Percentiles rank a stretch among this genome's conserved stretches.
phyloP scores from a whole-genome alignment of 2,113 vertebrate genomes.

The Athene cunicularia region DNA sequence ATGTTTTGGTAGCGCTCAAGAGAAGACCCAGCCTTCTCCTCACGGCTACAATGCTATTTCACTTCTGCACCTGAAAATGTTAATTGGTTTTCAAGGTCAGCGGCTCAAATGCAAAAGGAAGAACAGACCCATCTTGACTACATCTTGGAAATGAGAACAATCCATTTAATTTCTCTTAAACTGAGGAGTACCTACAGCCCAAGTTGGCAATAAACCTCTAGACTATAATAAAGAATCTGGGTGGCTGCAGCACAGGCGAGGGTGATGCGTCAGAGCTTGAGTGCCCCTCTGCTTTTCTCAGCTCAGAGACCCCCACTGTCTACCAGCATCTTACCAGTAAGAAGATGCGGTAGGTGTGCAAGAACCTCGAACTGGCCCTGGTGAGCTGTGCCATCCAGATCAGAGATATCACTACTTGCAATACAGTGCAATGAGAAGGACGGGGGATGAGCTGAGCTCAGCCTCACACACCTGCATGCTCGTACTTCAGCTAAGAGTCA shows the following conservation, averaged over 20 bases:
- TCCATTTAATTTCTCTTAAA: not conserved
- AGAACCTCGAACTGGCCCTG: not conserved
- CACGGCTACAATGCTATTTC: not conserved
- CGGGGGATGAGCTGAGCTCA: not conserved
- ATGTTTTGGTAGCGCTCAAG: not conserved
- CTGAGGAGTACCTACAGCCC: not conserved
- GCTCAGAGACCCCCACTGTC: not conserved
- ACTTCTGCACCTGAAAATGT: not conserved
- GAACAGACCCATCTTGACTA: not conserved
- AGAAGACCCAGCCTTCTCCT: not conserved
- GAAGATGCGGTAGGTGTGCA: not conserved
- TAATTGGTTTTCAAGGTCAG: not conserved
- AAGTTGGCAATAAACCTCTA: not conserved
- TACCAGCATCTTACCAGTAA: not conserved
- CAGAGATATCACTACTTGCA: not conserved
- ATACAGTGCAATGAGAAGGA: not conserved
- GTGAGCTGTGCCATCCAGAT: not conserved
- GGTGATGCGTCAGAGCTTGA: not conserved
- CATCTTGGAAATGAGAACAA: not conserved
- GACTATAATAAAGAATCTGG: not conserved
- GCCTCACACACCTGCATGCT: not conserved
- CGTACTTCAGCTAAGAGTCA: not conserved
- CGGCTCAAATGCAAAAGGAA: not conserved
- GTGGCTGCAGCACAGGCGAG: fast-evolving
- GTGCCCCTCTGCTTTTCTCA: not conserved